Conservation (phyloP, 2,888 invertebrate species). For the Drosophila hamatofila region DNA sequence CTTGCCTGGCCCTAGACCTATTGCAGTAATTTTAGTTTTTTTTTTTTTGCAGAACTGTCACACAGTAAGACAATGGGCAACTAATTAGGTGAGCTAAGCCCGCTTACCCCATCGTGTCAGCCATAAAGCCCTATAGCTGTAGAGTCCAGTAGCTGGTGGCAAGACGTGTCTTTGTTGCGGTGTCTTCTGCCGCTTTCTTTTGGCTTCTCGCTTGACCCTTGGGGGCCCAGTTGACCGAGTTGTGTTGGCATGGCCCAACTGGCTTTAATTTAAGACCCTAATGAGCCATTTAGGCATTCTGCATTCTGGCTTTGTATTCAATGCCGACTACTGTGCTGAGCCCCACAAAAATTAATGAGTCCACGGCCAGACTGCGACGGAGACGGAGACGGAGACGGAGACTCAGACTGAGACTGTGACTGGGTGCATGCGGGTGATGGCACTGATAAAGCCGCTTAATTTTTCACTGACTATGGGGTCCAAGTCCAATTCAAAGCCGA, state of each 20-base stretch:
- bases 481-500: constrained; percentile 25
- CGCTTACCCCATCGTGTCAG: constrained; percentile 11
- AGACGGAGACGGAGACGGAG: constrained; percentile 9
- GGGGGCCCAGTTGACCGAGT: constrained; percentile 74
- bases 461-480: constrained; percentile 65
- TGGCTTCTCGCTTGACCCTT: constrained; percentile 54
- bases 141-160: constrained; percentile 39
- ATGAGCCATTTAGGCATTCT: constrained; percentile 79
- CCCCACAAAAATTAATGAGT: constrained; percentile 72
- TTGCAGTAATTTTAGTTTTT: constrained; percentile 47
- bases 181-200: constrained; percentile 56
- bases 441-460: constrained; percentile 80
- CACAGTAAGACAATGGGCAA: constrained; percentile 65
- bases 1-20: constrained; percentile 26
- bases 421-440: constrained; percentile 72
- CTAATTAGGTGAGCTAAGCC: constrained; percentile 65
- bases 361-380: constrained; percentile 60
- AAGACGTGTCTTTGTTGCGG: constrained; percentile 48
- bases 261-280: constrained; percentile 79
- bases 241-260: constrained; percentile 55
- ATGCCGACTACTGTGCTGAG: constrained; percentile 77
- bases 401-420: constrained; percentile 18
- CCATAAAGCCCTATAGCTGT: constrained; percentile 21
- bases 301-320: constrained; percentile 74
- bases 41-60: constrained; percentile 55